phyloP scores from a whole-genome alignment of 2,113 vertebrate genomes.

The Hippocampus abdominalis region DNA sequence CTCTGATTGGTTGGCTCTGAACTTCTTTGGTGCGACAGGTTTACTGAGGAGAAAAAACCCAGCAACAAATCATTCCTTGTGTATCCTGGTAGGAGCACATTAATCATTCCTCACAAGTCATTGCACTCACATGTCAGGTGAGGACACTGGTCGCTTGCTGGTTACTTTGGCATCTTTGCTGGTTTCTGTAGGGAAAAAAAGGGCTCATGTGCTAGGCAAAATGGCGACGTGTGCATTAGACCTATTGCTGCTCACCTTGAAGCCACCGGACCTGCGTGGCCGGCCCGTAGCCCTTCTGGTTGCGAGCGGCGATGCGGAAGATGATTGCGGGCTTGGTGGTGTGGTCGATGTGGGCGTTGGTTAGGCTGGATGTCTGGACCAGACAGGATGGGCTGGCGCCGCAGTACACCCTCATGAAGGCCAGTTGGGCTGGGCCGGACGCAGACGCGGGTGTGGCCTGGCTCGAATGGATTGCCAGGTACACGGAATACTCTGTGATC shows the following conservation, averaged over 20 bases:
- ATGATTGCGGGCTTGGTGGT: slow-evolving; percentile 93
- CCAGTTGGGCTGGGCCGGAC: slow-evolving; percentile 81
- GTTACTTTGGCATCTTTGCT: slow-evolving; percentile 85
- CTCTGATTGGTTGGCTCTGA: slow-evolving; percentile 78
- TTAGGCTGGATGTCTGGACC: slow-evolving; percentile 86
- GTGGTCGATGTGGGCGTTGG: slow-evolving; percentile 89
- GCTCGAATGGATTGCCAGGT: slow-evolving; percentile 85
- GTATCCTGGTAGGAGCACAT: neutral
- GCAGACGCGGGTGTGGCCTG: slow-evolving; percentile 77
- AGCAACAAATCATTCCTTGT: neutral
- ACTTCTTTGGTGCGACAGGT: slow-evolving; percentile 80
- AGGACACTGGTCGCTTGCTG: slow-evolving; percentile 82
- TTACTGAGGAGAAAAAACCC: slow-evolving; percentile 61
- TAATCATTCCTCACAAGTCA: neutral
- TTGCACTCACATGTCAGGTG: slow-evolving; percentile 81
- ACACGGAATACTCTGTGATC: slow-evolving; percentile 88
- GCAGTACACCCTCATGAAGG: slow-evolving; percentile 92
- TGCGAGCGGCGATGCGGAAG: slow-evolving; percentile 89
- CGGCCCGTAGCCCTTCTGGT: slow-evolving; percentile 89
- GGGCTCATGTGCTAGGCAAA: neutral
- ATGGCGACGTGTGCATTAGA: neutral
- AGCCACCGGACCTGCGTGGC: slow-evolving; percentile 95
- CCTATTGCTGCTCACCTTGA: slow-evolving; percentile 72
- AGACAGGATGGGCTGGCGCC: slow-evolving; percentile 88
- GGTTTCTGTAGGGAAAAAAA: slow-evolving; percentile 70